phyloP scores from a whole-genome alignment of 1,140 invertebrate species.

The Globodera ellingtonae region DNA sequence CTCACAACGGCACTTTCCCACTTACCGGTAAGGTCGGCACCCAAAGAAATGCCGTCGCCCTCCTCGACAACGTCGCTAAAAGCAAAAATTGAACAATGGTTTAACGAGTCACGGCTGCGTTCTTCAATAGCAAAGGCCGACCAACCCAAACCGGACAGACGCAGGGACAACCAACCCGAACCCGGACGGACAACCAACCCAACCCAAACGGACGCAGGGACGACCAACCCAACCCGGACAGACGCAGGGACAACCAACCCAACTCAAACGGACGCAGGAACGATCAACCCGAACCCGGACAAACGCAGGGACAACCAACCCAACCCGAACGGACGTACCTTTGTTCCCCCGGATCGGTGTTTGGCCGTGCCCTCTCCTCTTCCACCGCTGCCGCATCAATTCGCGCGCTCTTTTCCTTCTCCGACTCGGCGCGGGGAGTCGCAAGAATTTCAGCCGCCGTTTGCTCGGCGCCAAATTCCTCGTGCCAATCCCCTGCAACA shows the following conservation, averaged over 20 bases:
- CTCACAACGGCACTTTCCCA: not conserved
- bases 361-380: not conserved
- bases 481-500: conserved; percentile 59
- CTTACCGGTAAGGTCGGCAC: conserved; percentile 39
- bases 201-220: too few relatives aligned
- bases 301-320: too few relatives aligned
- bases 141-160: too few relatives aligned
- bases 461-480: conserved; percentile 57
- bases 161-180: too few relatives aligned
- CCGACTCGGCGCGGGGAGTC: conserved; percentile 53
- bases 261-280: too few relatives aligned
- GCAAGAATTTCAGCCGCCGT: conserved; percentile 55
- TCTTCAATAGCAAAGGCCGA: too few relatives aligned
- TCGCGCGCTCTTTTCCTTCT: conserved; percentile 18
- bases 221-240: too few relatives aligned
- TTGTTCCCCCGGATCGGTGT: not conserved
- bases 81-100: not conserved
- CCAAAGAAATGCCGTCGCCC: conserved; percentile 35
- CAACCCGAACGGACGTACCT: not conserved
- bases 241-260: too few relatives aligned
- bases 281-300: too few relatives aligned
- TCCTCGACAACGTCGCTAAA: conserved; percentile 25
- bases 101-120: too few relatives aligned
- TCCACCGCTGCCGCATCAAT: not conserved
- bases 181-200: too few relatives aligned